These are phyloP conservation scores for Pseudomyrmex pallidus DNA, from an alignment of 1,140 invertebrate species.

Conservation along the genomic window DNA sequence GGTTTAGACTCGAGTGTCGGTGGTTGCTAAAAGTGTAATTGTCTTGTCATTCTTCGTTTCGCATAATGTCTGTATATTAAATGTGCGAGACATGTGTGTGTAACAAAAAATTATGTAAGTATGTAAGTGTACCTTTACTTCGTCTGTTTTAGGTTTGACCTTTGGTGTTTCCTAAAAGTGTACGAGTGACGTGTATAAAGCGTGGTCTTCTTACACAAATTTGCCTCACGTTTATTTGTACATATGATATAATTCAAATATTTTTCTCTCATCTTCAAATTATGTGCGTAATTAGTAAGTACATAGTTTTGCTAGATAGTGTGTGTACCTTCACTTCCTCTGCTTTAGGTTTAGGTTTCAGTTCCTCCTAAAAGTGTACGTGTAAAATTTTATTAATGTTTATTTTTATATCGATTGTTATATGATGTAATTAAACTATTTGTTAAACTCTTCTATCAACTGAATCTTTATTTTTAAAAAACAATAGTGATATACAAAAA, in stretches of 20 bases:
- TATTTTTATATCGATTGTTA: background rate
- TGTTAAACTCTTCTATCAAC: background rate
- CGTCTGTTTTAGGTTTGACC: constrained; percentile 64
- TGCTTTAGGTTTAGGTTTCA: constrained; percentile 49
- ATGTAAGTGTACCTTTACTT: constrained; percentile 77
- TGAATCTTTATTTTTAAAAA: background rate
- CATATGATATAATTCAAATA: background rate
- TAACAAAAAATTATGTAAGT: background rate
- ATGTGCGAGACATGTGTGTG: constrained; percentile 10
- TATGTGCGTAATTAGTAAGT: background rate
- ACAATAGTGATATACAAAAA: background rate
- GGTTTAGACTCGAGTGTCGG: constrained; percentile 26
- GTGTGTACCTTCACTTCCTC: constrained; percentile 73
- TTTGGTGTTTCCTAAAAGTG: constrained; percentile 50
- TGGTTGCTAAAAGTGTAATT: constrained; percentile 7
- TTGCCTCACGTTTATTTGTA: background rate
- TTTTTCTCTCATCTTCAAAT: background rate
- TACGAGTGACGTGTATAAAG: background rate
- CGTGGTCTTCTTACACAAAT: background rate
- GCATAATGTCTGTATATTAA: too few relatives aligned
- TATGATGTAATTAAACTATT: background rate
- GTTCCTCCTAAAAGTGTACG: constrained; percentile 65
- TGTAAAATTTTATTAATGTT: constrained; percentile 19
- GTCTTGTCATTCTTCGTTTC: too few relatives aligned
- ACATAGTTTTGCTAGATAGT: background rate